Base-by-base conservation (phyloP, 2,113 vertebrate species). In the Eublepharis macularius region DNA sequence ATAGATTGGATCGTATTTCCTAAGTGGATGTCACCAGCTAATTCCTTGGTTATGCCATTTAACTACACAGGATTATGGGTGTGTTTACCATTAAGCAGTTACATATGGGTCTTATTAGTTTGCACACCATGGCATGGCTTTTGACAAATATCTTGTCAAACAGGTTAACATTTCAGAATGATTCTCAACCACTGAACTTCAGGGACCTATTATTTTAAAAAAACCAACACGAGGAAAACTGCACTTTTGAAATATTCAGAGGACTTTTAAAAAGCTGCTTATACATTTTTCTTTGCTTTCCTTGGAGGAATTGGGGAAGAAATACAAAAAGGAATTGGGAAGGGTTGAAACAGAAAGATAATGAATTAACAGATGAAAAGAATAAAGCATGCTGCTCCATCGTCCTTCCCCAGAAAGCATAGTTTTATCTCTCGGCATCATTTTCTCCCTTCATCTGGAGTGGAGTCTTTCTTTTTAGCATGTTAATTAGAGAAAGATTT, bases 1-100 rank as follows among this genome's bases (percentile, higher is more conserved):
- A 95, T 95, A 72, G 92, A 96, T 94, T 95, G 95, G 96, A 95
- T 96, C 96, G 79, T 95, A 92, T 96, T 96, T 96, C 94, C 91
- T 95, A 95, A 96, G 90, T 95, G 87, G 89, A 94, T 96, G 93
- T 95, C 94, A 93, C 93, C 78, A 82, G 89, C 92, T 96, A 96
- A 96, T 95, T 95, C 93, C 83, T 96, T 92, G 95, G 93, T 95
- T 94, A 93, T 86, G 92, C 75, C 80, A 79, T 94, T 95, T 93
- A 95, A 88, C 93, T 94, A 93, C 93, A 94, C 81, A 82, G 90
- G 93, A 95, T 96, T 96, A 95, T 93, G 87, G 11, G 76, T 93
- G 86, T 95, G 94, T 94, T 96, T 95, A 90, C 87, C 93, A 89
- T 95, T 94, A 95, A 92, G 92, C 85, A 89, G 92, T 95, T 95